A percentile compares a stretch with the other conserved stretches of the same genome.
Evolutionary conservation across 1,140 invertebrate species (phyloP).

Genomic region (Reticulitermes speratus): DNA sequence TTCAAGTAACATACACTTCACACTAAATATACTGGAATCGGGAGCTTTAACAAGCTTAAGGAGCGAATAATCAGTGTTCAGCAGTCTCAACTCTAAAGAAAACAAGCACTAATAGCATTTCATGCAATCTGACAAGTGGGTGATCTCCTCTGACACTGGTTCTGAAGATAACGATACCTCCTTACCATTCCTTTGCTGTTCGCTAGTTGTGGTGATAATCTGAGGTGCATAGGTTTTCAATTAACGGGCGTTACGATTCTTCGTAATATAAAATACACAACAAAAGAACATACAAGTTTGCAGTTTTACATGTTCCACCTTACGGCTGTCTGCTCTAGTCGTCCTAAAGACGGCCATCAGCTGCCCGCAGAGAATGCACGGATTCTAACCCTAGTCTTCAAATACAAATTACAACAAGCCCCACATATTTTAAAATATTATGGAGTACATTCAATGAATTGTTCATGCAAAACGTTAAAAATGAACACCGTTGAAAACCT

Average conservation of each 20-base stretch:
- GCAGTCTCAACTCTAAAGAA: not conserved
- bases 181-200: not conserved
- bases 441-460: conserved; percentile 19
- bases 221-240: not conserved
- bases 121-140: conserved; percentile 28
- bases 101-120: conserved; percentile 2
- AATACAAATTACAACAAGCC: conserved; percentile 15
- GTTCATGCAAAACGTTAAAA: conserved; percentile 21
- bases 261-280: not conserved
- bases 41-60: not conserved
- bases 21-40: not conserved
- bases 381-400: conserved; percentile 34
- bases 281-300: not conserved
- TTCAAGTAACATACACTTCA: not conserved
- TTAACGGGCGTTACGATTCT: not conserved
- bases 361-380: conserved; percentile 33
- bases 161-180: not conserved
- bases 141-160: conserved; percentile 27
- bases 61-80: not conserved
- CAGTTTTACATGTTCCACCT: conserved; percentile 32
- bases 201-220: not conserved
- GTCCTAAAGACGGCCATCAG: conserved; percentile 35
- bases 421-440: not conserved
- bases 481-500: conserved; percentile 25
- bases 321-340: conserved; percentile 32